These are phyloP conservation scores for Tauraco hartlaubi DNA, from an alignment of 2,797 vertebrate genomes.

Conservation along the genomic window DNA sequence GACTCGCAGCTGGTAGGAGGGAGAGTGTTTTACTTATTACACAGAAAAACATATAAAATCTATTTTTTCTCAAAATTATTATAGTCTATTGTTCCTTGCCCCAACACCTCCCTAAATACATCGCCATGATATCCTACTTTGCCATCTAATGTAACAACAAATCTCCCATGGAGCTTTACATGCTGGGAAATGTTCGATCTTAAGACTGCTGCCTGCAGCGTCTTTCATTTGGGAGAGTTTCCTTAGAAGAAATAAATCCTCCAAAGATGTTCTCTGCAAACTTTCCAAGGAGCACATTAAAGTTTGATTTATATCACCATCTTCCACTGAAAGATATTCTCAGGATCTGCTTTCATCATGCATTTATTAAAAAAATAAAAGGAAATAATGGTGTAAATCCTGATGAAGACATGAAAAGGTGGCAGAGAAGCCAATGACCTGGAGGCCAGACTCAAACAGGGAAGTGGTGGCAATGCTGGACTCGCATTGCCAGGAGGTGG, in stretches of 20 bases:
- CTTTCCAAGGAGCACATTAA: not conserved
- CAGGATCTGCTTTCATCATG: not conserved
- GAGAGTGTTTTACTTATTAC: not conserved
- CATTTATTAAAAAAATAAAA: not conserved
- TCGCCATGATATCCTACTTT: not conserved
- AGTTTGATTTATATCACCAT: not conserved
- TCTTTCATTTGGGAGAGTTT: not conserved
- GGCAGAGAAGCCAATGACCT: not conserved
- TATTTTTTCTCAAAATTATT: not conserved
- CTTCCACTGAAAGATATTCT: not conserved
- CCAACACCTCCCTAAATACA: not conserved
- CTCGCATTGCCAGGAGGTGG: not conserved
- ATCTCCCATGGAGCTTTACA: not conserved
- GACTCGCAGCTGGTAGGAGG: not conserved
- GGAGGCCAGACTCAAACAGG: not conserved
- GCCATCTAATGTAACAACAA: not conserved
- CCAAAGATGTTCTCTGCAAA: not conserved
- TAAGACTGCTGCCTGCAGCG: not conserved
- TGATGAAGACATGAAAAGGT: not conserved
- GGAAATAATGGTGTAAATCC: not conserved
- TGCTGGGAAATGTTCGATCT: not conserved
- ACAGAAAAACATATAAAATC: not conserved
- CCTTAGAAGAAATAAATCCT: not conserved
- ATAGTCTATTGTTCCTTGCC: not conserved
- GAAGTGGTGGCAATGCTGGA: not conserved